Base-by-base conservation (phyloP, 1,140 invertebrate species). In the Idris sp. region DNA sequence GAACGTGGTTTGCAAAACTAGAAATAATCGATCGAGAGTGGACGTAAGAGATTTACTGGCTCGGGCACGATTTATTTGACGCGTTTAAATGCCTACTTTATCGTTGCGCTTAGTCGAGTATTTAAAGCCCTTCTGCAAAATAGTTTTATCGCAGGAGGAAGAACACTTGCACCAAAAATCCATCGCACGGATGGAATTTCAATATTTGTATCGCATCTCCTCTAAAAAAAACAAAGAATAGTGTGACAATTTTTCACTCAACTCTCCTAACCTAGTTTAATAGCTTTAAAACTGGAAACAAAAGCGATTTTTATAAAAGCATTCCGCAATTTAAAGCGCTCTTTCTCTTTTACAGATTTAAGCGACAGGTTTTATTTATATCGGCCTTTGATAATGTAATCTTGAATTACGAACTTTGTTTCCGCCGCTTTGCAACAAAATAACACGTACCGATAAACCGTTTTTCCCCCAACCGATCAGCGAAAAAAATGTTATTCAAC, bases 11-110 rank as follows among this genome's bases (percentile, higher is more conserved):
- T 49, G 56, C 35, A 74, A 77, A 80, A 79, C 56, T 65, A 74
- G 73, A 35, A 56, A 58, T 73, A 80, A 81, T 81, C 78, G 77
- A 71, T 74, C 62, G 53, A 58, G 35, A 54, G n/a, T n/a, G 76
- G 76, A 77, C 74, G 64, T n/a, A 38, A 30, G 67, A 79, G 81
- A 83, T 83, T 83, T 83, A 83, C 76, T 53, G 77, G 49, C 56
- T 38, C 15, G 18, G 31, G 26, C 54, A 75, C 68, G 79, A 83
- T 83, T 83, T 83, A 83, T 83, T 82, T 75, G 81, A 75, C 78
- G 71, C 74, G 79, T 81, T 83, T 83, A 83, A 83, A 82, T 79
- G 79, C 79, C 74, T 79, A 80, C 80, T 81, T 82, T 81, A 81
- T 81, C 79, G 77, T 74, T 51, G 68, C 62, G 75, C 69, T 74